Evolutionary conservation across 2,113 vertebrate species (phyloP).

Genomic region (Tragelaphus buxtoni): DNA sequence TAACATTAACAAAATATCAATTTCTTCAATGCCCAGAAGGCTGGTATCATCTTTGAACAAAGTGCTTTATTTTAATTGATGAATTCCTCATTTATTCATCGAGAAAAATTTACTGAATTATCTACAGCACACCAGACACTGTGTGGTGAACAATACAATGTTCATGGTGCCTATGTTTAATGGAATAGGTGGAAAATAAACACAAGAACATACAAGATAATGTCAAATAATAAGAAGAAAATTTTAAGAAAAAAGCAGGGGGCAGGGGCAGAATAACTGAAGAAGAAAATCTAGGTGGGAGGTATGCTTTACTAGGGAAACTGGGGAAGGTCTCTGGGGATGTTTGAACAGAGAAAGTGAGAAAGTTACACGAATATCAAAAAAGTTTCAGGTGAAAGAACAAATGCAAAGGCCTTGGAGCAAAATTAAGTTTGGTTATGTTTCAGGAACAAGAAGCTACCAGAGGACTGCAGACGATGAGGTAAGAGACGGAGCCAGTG

Average conservation of each 20-base stretch:
- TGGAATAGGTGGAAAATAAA: neutral
- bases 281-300: neutral
- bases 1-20: neutral
- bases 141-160: neutral
- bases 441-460: neutral
- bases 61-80: neutral
- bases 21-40: neutral
- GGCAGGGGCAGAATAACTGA: neutral
- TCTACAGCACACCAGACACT: neutral
- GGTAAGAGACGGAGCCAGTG: neutral
- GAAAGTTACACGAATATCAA: neutral
- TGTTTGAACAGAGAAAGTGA: neutral
- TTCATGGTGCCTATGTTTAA: neutral
- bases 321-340: neutral
- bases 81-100: neutral
- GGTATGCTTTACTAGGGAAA: neutral
- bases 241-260: neutral
- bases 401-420: neutral
- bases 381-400: neutral
- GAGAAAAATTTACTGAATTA: neutral
- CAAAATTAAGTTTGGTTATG: neutral
- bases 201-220: neutral
- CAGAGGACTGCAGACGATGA: neutral
- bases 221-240: neutral
- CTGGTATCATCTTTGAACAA: neutral